Evolutionary conservation across 2,797 vertebrate species (phyloP).

Genomic region (Antrozous pallidus): DNA sequence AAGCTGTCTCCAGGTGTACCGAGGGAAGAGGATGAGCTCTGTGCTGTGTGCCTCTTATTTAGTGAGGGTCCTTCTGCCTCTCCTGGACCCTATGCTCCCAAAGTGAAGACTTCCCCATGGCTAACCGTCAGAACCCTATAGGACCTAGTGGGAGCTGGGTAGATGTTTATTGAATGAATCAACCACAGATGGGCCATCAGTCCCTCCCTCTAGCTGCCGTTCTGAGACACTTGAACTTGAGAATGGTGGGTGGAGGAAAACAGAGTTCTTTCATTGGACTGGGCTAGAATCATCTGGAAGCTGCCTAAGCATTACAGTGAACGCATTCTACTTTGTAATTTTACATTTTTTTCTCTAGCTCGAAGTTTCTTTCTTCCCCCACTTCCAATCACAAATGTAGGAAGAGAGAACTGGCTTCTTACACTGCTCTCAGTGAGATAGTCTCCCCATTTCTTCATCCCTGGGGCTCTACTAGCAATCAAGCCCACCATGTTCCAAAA

Average conservation of each 20-base stretch:
- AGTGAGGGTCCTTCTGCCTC: neutral
- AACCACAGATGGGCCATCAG: no score
- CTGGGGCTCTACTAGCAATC: rapidly evolving
- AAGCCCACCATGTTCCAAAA: neutral
- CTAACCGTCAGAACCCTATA: rapidly evolving
- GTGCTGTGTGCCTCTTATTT: rapidly evolving
- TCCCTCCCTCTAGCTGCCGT: rapidly evolving
- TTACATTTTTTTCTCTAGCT: neutral
- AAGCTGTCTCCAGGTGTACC: rapidly evolving
- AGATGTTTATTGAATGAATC: no score
- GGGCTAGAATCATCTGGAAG: neutral
- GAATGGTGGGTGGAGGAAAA: no score
- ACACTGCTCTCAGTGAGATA: rapidly evolving
- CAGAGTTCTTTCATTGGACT: rapidly evolving
- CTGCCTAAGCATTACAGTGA: neutral
- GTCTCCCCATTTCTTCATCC: neutral
- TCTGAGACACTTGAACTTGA: neutral
- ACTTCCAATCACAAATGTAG: rapidly evolving
- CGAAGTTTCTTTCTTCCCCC: neutral
- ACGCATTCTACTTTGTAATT: neutral
- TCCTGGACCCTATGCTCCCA: no score
- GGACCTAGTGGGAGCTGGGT: neutral
- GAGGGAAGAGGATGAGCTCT: rapidly evolving
- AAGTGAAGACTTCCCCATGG: rapidly evolving
- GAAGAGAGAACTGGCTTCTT: neutral